phyloP scores from a whole-genome alignment of 2,797 vertebrate species.

The Enteromius radiatus region DNA sequence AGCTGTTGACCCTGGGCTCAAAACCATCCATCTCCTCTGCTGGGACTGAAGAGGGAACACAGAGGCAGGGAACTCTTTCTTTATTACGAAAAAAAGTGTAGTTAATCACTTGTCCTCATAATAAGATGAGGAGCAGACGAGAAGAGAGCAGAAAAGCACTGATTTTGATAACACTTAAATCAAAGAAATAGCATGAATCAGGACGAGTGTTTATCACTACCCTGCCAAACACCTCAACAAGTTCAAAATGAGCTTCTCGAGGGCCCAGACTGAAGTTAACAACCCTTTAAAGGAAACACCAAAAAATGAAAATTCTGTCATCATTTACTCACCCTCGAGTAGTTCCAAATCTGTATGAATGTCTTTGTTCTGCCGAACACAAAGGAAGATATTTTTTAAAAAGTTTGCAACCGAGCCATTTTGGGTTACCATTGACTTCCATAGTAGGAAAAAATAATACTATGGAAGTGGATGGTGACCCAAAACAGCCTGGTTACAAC shows the following conservation, averaged over 20 bases:
- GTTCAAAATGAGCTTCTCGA: slow-evolving; percentile 24
- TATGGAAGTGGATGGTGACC: too few relatives aligned
- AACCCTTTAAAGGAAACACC: background rate
- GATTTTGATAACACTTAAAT: slow-evolving; percentile 38
- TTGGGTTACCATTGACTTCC: too few relatives aligned
- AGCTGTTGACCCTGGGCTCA: slow-evolving; percentile 38
- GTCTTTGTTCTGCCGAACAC: too few relatives aligned
- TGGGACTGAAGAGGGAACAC: slow-evolving; percentile 7
- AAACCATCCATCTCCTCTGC: slow-evolving; percentile 50
- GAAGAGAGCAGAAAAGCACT: slow-evolving; percentile 2
- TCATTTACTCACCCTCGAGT: too few relatives aligned
- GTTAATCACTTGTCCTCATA: slow-evolving; percentile 28
- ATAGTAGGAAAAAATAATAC: too few relatives aligned
- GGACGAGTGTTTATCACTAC: slow-evolving; percentile 17
- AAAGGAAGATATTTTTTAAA: too few relatives aligned
- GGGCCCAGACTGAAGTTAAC: background rate
- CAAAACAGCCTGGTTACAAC: too few relatives aligned
- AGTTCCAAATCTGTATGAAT: too few relatives aligned
- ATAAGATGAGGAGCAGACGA: slow-evolving; percentile 3
- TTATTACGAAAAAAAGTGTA: slow-evolving; percentile 2
- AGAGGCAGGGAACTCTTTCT: slow-evolving; percentile 6
- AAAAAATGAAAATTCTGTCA: too few relatives aligned
- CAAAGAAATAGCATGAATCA: slow-evolving; percentile 21
- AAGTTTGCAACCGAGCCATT: too few relatives aligned
- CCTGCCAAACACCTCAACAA: background rate